A percentile compares a stretch with the other conserved stretches of the same genome.
phyloP scores from a whole-genome alignment of 2,888 invertebrate genomes.

The Cryptocephalus primarius region DNA sequence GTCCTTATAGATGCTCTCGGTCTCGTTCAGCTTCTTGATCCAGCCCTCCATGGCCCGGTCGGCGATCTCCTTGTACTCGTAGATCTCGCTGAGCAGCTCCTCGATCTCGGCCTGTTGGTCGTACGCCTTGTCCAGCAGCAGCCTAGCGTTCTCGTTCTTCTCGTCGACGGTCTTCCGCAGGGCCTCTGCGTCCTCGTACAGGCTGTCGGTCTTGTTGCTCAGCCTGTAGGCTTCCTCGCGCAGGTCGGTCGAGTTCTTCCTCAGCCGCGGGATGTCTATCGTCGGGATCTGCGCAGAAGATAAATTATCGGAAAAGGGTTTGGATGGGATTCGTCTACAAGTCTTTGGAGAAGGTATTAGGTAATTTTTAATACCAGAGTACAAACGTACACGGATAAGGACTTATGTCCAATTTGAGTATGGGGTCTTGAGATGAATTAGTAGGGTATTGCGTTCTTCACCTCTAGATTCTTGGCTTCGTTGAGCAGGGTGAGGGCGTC shows the following conservation, averaged over 20 bases:
- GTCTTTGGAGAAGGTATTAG: too few species aligned
- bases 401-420: too few species aligned
- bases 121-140: conserved; percentile 51
- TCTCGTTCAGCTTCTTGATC: conserved; percentile 69
- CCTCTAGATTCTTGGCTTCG: conserved; percentile 63
- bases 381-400: too few species aligned
- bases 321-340: too few species aligned
- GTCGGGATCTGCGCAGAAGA: conserved; percentile 47
- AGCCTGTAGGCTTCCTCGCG: conserved; percentile 58
- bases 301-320: too few species aligned
- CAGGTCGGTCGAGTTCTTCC: conserved; percentile 55
- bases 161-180: conserved; percentile 51
- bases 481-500: conserved; percentile 71
- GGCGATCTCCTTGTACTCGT: conserved; percentile 64
- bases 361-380: too few species aligned
- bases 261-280: conserved; percentile 61
- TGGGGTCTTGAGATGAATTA: too few species aligned
- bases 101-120: conserved; percentile 69
- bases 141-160: conserved; percentile 52
- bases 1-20: conserved; percentile 67
- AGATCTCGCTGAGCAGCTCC: conserved; percentile 68
- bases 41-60: conserved; percentile 75
- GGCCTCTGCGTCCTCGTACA: conserved; percentile 46
- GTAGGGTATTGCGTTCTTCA: too few species aligned
- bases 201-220: conserved; percentile 40